Evolutionary conservation across 2,888 invertebrate species (phyloP).

Genomic region (Phortica okadai): DNA sequence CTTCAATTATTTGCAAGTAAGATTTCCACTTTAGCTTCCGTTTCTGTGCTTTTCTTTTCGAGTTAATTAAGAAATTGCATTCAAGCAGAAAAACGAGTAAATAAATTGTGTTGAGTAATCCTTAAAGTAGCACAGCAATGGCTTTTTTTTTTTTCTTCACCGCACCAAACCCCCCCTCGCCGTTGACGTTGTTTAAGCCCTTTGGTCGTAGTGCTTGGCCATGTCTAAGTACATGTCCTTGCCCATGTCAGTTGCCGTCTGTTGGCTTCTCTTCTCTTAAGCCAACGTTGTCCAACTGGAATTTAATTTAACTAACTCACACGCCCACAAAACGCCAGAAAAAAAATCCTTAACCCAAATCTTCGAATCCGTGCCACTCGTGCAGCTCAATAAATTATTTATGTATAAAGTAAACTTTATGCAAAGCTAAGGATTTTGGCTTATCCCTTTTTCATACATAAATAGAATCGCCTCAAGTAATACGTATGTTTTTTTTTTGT

Average conservation of each 20-base stretch:
- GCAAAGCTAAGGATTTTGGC: slow-evolving; percentile 5
- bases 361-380: slow-evolving; percentile 3
- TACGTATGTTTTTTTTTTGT: no score
- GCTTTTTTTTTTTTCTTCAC: neutral
- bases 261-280: neutral
- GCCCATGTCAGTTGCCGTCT: no score
- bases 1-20: no score
- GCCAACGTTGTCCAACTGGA: neutral
- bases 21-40: no score
- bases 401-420: slow-evolving; percentile 60
- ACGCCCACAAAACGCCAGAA: slow-evolving; percentile 2
- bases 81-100: neutral
- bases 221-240: no score
- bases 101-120: neutral
- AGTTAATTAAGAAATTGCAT: slow-evolving; percentile 29
- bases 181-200: neutral
- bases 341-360: neutral
- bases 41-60: neutral
- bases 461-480: neutral
- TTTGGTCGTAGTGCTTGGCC: no score
- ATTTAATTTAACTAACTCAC: slow-evolving; percentile 10
- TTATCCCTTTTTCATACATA: neutral
- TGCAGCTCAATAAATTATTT: slow-evolving; percentile 65
- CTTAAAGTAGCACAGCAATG: slow-evolving; percentile 5
- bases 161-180: neutral